Evolutionary conservation across 1,140 invertebrate genomes (phyloP).

Genomic region (Littorina saxatilis): DNA sequence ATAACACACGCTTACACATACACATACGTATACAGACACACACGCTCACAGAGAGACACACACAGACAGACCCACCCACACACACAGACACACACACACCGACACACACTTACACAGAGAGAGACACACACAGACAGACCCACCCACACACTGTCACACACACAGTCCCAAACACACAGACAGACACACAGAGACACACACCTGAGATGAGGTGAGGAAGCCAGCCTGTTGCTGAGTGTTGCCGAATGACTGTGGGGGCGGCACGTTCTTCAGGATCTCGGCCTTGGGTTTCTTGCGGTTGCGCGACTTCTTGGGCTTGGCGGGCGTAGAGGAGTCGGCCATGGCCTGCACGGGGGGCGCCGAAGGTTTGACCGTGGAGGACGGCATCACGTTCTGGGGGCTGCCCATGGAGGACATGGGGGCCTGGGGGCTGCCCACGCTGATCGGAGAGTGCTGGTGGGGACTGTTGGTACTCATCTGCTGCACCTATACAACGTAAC

Average conservation of each 20-base stretch:
- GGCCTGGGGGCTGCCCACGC: constrained; percentile 55
- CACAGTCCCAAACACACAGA: no score
- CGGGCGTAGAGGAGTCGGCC: constrained; percentile 73
- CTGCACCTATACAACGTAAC: no score
- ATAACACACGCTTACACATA: no score
- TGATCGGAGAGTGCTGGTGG: constrained; percentile 58
- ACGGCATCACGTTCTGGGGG: constrained; percentile 55
- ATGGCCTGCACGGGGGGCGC: constrained; percentile 66
- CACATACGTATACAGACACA: no score
- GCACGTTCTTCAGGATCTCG: constrained; percentile 38
- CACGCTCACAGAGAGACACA: no score
- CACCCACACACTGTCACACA: no score
- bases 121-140: no score
- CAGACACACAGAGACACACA: no score
- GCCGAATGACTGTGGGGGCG: constrained; percentile 21
- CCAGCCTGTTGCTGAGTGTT: constrained; percentile 28
- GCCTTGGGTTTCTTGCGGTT: constrained; percentile 56
- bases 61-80: no score
- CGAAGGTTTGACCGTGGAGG: constrained; percentile 53
- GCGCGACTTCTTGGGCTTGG: constrained; percentile 67
- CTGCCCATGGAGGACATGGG: constrained; percentile 52
- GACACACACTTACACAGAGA: no score
- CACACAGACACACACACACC: no score
- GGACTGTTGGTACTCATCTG: constrained; percentile 53
- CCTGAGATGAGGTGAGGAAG: constrained; percentile 39